Conservation (phyloP, 2,888 invertebrate species). For the Lochmaea capreae region DNA sequence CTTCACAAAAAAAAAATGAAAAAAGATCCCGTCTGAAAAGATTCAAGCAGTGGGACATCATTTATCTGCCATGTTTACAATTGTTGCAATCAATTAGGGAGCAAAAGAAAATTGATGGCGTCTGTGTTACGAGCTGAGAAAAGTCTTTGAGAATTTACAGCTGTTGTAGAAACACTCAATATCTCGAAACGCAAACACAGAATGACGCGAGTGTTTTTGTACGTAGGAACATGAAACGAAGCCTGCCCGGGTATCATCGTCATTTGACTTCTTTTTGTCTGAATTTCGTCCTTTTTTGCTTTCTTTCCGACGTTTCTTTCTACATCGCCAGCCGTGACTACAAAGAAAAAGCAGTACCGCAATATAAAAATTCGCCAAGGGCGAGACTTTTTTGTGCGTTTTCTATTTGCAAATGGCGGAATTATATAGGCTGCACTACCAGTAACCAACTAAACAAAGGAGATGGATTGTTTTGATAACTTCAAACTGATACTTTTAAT, state of each 20-base stretch:
- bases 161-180: slow-evolving; percentile 37
- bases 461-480: no score
- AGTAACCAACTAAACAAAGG: no score
- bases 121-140: slow-evolving; percentile 37
- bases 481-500: no score
- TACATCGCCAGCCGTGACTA: background rate
- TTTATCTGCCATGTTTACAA: slow-evolving; percentile 42
- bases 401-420: no score
- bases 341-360: background rate
- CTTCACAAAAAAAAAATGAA: background rate
- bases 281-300: slow-evolving; percentile 4
- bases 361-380: background rate
- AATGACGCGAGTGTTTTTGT: slow-evolving; percentile 22
- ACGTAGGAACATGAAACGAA: slow-evolving; percentile 6
- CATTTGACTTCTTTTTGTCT: slow-evolving; percentile 35
- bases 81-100: slow-evolving; percentile 42
- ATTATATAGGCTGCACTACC: no score
- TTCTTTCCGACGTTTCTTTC: background rate
- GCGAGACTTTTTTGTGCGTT: no score
- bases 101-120: slow-evolving; percentile 46
- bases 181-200: slow-evolving; percentile 13
- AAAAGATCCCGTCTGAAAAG: slow-evolving; percentile 25
- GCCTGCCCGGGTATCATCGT: slow-evolving; percentile 22
- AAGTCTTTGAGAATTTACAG: slow-evolving; percentile 41
- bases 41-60: slow-evolving; percentile 35